Conservation (phyloP, 2,888 invertebrate genomes). For the Agonopterix alstromeriana region DNA sequence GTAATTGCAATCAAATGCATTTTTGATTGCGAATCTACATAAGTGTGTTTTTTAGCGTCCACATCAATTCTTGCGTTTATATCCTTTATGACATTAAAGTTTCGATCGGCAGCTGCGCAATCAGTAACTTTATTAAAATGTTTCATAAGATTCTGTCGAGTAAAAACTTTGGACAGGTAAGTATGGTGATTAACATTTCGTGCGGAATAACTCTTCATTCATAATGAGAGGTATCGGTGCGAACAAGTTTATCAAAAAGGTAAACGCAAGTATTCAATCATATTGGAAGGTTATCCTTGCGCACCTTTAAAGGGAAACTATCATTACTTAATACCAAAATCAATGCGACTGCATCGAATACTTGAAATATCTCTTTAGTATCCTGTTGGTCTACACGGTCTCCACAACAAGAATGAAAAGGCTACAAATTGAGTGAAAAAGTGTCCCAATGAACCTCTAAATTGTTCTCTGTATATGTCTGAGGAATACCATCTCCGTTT, state of each 20-base stretch:
- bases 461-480: conserved; percentile 47
- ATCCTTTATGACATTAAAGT: conserved; percentile 7
- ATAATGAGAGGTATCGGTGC: conserved; percentile 55
- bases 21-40: conserved; percentile 30
- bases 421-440: conserved; percentile 55
- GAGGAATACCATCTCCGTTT: conserved; percentile 38
- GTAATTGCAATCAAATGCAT: conserved; percentile 22
- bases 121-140: conserved; percentile 53
- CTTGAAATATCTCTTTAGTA: conserved; percentile 28
- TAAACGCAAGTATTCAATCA: conserved; percentile 44
- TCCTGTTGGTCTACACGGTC: conserved; percentile 18
- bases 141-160: conserved; percentile 39
- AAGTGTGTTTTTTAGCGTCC: conserved; percentile 30
- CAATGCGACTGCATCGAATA: conserved; percentile 22
- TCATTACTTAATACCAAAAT: conserved; percentile 33
- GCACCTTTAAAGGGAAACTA: conserved; percentile 11
- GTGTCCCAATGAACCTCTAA: conserved; percentile 50
- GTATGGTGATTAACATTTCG: conserved; percentile 59
- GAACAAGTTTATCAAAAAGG: conserved; percentile 63
- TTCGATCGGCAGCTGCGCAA: conserved; percentile 43
- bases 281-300: conserved; percentile 18
- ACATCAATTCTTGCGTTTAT: conserved; percentile 25
- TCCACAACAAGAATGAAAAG: conserved; percentile 36
- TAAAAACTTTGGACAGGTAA: conserved; percentile 42
- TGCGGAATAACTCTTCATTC: conserved; percentile 38